Evolutionary conservation across 2,797 vertebrate genomes (phyloP), one percentile per base, ranked within the genome.

Genomic region (Muraenolepis orangiensis): DNA sequence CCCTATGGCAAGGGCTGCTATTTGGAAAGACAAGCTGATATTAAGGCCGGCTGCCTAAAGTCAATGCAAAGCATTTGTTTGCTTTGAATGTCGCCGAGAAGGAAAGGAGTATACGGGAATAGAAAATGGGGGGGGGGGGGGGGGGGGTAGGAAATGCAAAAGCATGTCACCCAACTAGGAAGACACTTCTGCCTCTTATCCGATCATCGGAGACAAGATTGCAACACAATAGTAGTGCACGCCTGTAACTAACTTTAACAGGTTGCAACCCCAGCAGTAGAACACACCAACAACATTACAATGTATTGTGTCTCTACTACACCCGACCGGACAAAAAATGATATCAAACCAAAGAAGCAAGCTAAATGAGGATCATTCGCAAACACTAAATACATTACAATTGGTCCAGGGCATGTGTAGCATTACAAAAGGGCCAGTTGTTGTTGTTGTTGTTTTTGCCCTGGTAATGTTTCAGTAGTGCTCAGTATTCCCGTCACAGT

Each of bases 401-500:
- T 73, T 75, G 81, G 88, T 85, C 85, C 80, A 74, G 57, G 57
- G 78, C 82, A 78, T 86, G 87, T 74, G 3, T 78, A 80, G 69
- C 74, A 7, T n/a, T 77, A 93, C 91, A 93, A 92, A n/a, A 92
- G 87, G 83, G 87, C 82, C 82, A 77, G 87, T 90, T 92, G 90
- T 64, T 23, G 3, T 3, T 92, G 87, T 90, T 92, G 90, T 64
- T 23, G 3, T 3, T 92, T 93, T 91, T 91, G 87, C 90, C 87
- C 88, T 83, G 81, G 86, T 87, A 85, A 87, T 89, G 84, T 91
- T 89, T 89, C 84, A 76, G 78, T 81, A 84, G 86, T 84, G 84
- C 81, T 92, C 90, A 92, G 89, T 92, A 93, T 92, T 92, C 91
- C 81, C 87, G 86, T 91, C 88, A 90, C 88, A 88, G 82, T 83